phyloP scores from a whole-genome alignment of 2,797 vertebrate genomes.

The Myotis pilosus region DNA sequence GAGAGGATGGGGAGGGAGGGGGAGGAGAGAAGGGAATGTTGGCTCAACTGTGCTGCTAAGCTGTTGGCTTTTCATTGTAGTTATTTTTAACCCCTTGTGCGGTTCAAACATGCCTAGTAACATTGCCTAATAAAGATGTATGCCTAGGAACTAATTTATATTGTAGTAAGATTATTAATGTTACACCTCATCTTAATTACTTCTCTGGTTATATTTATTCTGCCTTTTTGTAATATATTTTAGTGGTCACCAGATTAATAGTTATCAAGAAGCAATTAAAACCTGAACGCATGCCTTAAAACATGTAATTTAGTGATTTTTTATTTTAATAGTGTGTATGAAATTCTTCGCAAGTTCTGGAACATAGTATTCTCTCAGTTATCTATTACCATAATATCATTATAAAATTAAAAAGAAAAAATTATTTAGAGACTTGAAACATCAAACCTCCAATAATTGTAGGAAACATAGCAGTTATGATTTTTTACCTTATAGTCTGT shows the following conservation, averaged over 20 bases:
- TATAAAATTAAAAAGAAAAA: conserved; percentile 36
- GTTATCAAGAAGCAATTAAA: conserved; percentile 53
- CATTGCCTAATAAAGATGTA: conserved; percentile 50
- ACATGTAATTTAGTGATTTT: conserved; percentile 50
- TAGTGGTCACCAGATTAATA: conserved; percentile 2
- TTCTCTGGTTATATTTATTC: conserved; percentile 41
- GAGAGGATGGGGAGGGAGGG: conserved; percentile 49
- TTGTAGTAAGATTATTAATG: conserved; percentile 51
- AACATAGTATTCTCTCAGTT: not conserved
- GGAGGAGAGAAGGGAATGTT: conserved; percentile 68
- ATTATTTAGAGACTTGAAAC: not conserved
- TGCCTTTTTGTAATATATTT: conserved; percentile 59
- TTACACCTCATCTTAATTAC: conserved; percentile 52
- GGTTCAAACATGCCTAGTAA: conserved; percentile 58
- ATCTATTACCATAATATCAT: not conserved
- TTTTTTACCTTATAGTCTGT: not conserved
- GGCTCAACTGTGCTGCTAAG: conserved; percentile 64
- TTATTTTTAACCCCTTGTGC: conserved; percentile 75
- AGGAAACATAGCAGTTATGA: not conserved
- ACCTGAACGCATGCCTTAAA: conserved; percentile 30
- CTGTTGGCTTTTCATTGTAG: conserved; percentile 71
- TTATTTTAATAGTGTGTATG: conserved; percentile 45
- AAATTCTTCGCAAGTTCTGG: conserved; percentile 24
- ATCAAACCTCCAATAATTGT: not conserved
- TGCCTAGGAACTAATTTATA: conserved; percentile 60